Evolutionary conservation across 1,140 invertebrate species (phyloP).

Genomic region (Nephila pilipes): DNA sequence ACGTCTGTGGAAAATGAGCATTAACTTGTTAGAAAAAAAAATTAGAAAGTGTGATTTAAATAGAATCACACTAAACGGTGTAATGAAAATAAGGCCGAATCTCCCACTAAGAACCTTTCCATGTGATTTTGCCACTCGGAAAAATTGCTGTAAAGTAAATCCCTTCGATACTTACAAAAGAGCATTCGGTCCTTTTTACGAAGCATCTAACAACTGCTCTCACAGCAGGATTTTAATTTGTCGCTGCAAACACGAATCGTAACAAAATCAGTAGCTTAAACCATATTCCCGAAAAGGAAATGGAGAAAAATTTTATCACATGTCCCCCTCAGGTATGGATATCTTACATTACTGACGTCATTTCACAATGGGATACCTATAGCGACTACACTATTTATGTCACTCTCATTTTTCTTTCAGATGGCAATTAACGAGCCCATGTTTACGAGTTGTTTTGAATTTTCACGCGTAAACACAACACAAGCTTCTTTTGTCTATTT

Average conservation of each 20-base stretch:
- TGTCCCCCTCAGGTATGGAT: neutral
- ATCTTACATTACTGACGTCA: neutral
- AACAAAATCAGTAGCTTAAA: neutral
- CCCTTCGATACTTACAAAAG: too few species aligned
- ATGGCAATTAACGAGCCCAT: neutral
- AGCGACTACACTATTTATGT: neutral
- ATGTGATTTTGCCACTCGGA: too few species aligned
- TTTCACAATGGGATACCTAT: slow-evolving; percentile 1
- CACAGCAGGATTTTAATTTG: slow-evolving; percentile 10
- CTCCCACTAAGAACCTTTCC: too few species aligned
- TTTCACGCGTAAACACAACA: neutral
- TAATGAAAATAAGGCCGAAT: too few species aligned
- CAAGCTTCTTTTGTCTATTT: neutral
- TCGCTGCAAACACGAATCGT: neutral
- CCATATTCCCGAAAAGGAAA: neutral
- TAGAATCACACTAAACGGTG: too few species aligned
- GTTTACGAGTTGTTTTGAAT: neutral
- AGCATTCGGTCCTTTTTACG: neutral
- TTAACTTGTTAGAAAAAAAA: too few species aligned
- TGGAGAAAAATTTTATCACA: neutral
- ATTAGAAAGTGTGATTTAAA: too few species aligned
- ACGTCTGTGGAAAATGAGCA: too few species aligned
- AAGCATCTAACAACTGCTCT: neutral
- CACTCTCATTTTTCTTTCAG: neutral
- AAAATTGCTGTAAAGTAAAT: too few species aligned